These are phyloP conservation scores for Enteromius anoplus DNA, from an alignment of 2,797 vertebrate genomes.

Conservation along the genomic window DNA sequence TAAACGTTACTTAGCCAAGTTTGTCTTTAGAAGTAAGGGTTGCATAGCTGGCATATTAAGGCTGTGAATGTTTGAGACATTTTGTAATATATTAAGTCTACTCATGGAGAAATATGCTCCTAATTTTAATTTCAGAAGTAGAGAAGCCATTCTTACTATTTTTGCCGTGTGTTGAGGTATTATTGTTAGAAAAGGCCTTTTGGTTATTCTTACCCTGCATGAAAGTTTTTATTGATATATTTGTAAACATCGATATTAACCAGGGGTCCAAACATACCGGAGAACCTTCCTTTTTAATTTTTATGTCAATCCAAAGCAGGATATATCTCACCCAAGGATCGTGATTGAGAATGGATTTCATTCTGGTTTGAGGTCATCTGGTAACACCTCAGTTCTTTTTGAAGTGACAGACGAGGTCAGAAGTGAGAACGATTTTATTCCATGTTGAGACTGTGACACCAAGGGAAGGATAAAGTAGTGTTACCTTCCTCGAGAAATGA, in stretches of 20 bases:
- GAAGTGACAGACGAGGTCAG: constrained; percentile 28
- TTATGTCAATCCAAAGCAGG: constrained; percentile 5
- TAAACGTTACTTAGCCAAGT: constrained; percentile 1
- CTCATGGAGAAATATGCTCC: not conserved
- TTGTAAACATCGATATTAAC: constrained; percentile 6
- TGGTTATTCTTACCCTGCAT: not conserved
- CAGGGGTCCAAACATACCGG: not conserved
- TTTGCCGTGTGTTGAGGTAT: not conserved
- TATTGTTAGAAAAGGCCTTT: not conserved
- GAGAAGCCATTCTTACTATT: not conserved
- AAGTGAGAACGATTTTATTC: constrained; percentile 33
- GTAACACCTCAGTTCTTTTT: constrained; percentile 6
- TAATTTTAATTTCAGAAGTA: not conserved
- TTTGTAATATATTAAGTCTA: not conserved
- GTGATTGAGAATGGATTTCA: not conserved
- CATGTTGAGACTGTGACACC: constrained; percentile 13
- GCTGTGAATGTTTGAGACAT: constrained; percentile 24
- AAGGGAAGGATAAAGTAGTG: not conserved
- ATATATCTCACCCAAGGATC: not conserved
- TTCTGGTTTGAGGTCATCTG: constrained; percentile 19
- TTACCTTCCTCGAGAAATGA: constrained; percentile 16
- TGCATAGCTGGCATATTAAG: constrained; percentile 34
- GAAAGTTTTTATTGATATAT: not conserved
- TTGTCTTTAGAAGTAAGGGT: constrained; percentile 15
- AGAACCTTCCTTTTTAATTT: constrained; percentile 11